Conservation (phyloP, 2,797 vertebrate species). For the Bradypus variegatus region DNA sequence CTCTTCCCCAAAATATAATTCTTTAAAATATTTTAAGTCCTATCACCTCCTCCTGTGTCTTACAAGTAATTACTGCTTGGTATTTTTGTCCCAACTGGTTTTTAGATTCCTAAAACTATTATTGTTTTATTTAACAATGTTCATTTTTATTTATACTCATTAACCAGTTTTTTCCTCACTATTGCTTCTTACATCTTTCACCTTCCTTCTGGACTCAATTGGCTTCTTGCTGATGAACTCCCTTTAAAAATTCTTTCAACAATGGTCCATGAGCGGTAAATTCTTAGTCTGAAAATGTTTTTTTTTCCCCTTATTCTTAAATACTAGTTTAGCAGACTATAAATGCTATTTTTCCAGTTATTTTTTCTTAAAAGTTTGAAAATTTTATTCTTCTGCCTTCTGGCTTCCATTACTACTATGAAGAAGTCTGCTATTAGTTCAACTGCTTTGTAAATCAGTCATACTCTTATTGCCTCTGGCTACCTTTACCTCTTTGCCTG, state of each 20-base stretch:
- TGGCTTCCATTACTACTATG: not conserved
- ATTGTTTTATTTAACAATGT: not conserved
- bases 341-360: not conserved
- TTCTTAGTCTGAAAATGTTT: not conserved
- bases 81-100: not conserved
- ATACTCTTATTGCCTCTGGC: not conserved
- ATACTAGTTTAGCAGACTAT: not conserved
- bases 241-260: conserved; percentile 6
- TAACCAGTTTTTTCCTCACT: not conserved
- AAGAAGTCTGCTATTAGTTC: not conserved
- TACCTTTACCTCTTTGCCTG: not conserved
- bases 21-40: conserved; percentile 21
- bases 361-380: not conserved
- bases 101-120: not conserved
- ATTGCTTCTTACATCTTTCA: not conserved
- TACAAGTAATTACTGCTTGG: not conserved
- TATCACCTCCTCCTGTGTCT: not conserved
- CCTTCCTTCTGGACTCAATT: not conserved
- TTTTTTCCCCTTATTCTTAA: not conserved
- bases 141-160: not conserved
- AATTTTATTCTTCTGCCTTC: not conserved
- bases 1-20: not conserved
- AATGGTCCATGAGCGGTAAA: not conserved
- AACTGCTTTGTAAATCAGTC: not conserved
- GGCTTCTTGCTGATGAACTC: not conserved